Percentiles rank a stretch among this genome's conserved stretches.
These are phyloP conservation scores for Clunio marinus DNA, from an alignment of 2,888 invertebrate species.

Conservation along the genomic window DNA sequence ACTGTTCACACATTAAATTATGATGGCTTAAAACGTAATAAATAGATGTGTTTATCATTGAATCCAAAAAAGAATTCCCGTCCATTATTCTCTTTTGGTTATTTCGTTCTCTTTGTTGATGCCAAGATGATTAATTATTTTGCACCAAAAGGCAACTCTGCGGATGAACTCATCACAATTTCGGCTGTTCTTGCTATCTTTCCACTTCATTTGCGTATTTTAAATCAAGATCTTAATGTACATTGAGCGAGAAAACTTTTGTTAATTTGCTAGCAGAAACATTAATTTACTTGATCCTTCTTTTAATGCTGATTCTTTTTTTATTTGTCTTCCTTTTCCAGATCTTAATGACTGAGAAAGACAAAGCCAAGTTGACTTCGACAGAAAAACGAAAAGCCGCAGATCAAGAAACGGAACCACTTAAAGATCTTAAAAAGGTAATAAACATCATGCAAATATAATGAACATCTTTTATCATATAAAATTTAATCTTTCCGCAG, in stretches of 20 bases:
- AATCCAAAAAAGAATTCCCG: neutral
- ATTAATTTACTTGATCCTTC: neutral
- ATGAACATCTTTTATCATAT: conserved; percentile 4
- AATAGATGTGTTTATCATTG: conserved; percentile 5
- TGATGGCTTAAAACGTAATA: neutral
- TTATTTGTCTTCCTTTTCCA: conserved; percentile 49
- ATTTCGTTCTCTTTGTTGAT: neutral
- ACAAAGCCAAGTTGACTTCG: conserved; percentile 61
- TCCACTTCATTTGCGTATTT: conserved; percentile 14
- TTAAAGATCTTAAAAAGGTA: conserved; percentile 83
- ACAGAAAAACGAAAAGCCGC: conserved; percentile 81
- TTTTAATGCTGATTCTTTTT: neutral
- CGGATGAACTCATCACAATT: neutral
- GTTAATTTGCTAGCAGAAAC: neutral
- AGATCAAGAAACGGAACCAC: conserved; percentile 62
- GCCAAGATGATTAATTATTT: conserved; percentile 22
- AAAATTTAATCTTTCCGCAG: conserved; percentile 53
- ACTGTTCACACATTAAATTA: neutral
- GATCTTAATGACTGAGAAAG: conserved; percentile 55
- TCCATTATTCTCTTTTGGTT: neutral
- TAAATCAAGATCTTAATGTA: conserved; percentile 9
- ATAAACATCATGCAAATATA: neutral
- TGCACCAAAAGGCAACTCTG: neutral
- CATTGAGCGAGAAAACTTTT: neutral
- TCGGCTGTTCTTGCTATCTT: neutral